phyloP scores from a whole-genome alignment of 2,888 invertebrate genomes.

The Tricholauxania praeusta region DNA sequence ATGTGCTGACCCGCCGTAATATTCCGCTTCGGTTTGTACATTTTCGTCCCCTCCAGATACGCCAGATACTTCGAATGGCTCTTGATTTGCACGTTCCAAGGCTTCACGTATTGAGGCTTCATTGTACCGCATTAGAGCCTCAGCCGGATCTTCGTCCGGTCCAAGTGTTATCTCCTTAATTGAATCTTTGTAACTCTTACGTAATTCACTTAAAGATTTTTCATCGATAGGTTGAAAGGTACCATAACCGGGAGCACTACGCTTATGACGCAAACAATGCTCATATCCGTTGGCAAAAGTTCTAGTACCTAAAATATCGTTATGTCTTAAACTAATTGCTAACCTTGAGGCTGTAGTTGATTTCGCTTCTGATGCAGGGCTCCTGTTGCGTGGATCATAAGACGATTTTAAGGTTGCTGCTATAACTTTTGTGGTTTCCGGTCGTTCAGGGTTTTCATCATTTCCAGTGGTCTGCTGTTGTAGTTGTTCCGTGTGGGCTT shows the following conservation, averaged over 20 bases:
- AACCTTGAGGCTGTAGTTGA: constrained; percentile 46
- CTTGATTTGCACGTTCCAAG: constrained; percentile 54
- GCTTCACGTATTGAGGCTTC: constrained; percentile 62
- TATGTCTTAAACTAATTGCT: constrained; percentile 47
- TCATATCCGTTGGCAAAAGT: constrained; percentile 23
- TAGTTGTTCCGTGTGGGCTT: constrained; percentile 36
- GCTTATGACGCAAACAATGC: constrained; percentile 42
- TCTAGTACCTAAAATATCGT: constrained; percentile 43
- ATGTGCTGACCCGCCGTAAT: not conserved
- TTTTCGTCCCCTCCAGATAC: constrained; percentile 31
- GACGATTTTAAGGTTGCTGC: constrained; percentile 47
- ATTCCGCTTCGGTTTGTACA: constrained; percentile 2
- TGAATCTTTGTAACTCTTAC: constrained; percentile 58
- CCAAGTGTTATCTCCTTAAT: constrained; percentile 63
- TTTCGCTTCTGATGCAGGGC: constrained; percentile 2
- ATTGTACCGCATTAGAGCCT: constrained; percentile 63
- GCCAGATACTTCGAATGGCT: constrained; percentile 56
- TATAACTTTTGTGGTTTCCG: constrained; percentile 45
- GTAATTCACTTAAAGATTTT: constrained; percentile 56
- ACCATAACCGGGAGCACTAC: constrained; percentile 51
- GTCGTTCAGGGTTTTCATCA: not conserved
- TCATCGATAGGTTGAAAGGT: constrained; percentile 61
- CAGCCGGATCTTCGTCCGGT: constrained; percentile 62
- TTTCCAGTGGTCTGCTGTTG: constrained; percentile 4
- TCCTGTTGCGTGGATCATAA: constrained; percentile 17